Base-by-base conservation (phyloP, 2,797 vertebrate genomes). In the Gallinago solitaria region DNA sequence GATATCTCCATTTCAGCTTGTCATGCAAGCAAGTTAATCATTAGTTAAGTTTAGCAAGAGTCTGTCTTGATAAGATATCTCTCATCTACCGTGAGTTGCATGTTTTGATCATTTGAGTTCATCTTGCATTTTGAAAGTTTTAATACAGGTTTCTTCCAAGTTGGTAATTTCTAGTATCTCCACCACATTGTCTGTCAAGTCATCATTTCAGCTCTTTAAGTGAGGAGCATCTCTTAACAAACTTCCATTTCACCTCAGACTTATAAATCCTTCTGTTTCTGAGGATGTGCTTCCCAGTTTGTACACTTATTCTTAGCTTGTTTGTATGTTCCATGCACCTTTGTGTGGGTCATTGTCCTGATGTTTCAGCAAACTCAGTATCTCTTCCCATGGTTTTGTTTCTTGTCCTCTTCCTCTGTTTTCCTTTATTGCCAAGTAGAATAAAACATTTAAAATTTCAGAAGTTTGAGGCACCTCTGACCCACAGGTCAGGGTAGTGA, bases 11-110 rank as follows among this genome's bases (percentile, higher is more conserved):
- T 87, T 95, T 81, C 9, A 1, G 51, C 18, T 89, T 92, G 94
- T 81, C 78, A 59, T 91, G 78, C 54, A 85, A 90, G 13, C 54
- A 70, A 77, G 75, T 89, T 87, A 94, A 92, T 95, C 2, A 60
- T 94, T 95, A 92, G 83, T 88, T 45, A 37, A 83, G 19, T 90
- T 61, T 90, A 86, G 35, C 63, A 96, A 92, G 53, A 56, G 59
- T 45, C 83, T 75, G 70, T 87, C 53, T 83, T 82, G 83, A 37
- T 90, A 77, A 92, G 64, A 37, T 83, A 54, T 45, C 86, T 83
- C 89, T 69, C 80, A 83, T 77, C 59, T 82, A 16, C 79, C 82
- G 16, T 63, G 47, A 81, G 48, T 61, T 93, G 54, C n/a, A 6
- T 45, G 30, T 65, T 88, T 80, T 48, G 37, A 32, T 95, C 53